Percentiles rank a stretch among this genome's conserved stretches.
phyloP scores from a whole-genome alignment of 2,888 invertebrate genomes.

The Gortyna flavago region DNA sequence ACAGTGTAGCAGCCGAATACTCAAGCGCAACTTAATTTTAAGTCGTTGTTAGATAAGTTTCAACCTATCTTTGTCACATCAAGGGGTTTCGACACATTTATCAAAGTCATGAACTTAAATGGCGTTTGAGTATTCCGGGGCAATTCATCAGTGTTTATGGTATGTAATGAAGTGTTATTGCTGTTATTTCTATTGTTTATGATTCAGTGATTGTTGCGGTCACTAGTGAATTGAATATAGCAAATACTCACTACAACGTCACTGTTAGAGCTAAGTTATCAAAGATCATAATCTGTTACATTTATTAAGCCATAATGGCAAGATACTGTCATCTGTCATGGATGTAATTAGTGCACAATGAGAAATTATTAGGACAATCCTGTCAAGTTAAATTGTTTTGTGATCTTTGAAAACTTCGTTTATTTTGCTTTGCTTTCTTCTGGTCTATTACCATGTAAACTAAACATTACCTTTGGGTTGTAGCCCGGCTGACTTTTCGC shows the following conservation, averaged over 20 bases:
- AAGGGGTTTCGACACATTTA: neutral
- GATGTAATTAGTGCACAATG: neutral
- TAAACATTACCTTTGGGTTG: constrained; percentile 85
- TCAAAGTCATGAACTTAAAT: neutral
- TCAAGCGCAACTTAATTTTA: neutral
- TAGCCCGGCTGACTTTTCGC: constrained; percentile 85
- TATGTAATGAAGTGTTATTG: constrained; percentile 45
- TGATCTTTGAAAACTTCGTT: constrained; percentile 36
- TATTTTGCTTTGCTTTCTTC: neutral
- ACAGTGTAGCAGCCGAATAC: neutral
- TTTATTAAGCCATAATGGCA: neutral
- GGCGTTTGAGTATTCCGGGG: neutral
- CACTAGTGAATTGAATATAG: constrained; percentile 26
- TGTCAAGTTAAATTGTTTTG: neutral
- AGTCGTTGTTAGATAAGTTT: neutral
- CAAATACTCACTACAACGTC: constrained; percentile 36
- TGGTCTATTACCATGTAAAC: neutral
- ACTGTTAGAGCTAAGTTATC: constrained; percentile 19
- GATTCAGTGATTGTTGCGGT: constrained; percentile 30
- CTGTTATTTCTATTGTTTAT: constrained; percentile 22
- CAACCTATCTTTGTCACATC: neutral
- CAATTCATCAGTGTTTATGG: constrained; percentile 6
- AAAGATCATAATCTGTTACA: constrained; percentile 16
- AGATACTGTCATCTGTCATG: neutral
- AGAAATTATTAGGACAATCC: neutral